Evolutionary conservation across 2,113 vertebrate genomes (phyloP).

Genomic region (Silurus asotus): DNA sequence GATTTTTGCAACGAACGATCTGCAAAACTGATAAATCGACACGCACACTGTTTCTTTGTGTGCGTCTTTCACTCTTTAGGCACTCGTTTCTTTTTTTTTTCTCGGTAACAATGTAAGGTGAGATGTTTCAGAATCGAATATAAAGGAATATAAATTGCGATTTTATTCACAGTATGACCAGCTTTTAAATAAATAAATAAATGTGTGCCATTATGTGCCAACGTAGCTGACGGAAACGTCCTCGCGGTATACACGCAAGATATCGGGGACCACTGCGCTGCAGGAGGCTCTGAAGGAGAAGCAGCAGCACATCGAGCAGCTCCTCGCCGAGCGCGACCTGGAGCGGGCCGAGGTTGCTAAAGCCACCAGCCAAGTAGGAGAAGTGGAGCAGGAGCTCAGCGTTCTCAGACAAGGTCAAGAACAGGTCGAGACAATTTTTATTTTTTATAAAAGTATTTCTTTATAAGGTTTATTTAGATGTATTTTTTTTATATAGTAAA

Average conservation of each 20-base stretch:
- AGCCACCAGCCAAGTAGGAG: constrained; percentile 91
- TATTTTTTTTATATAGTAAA: background rate
- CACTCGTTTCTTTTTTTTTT: too few species aligned
- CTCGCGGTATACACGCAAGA: constrained; percentile 92
- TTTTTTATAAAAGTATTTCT: too few species aligned
- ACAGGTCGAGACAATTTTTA: constrained; percentile 75
- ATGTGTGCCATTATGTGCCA: background rate
- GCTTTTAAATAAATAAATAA: background rate
- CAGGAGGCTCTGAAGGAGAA: constrained; percentile 98
- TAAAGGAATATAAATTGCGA: background rate
- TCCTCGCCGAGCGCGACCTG: constrained; percentile 93
- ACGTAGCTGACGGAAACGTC: constrained; percentile 95
- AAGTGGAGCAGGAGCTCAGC: constrained; percentile 88
- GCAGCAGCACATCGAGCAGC: constrained; percentile 98
- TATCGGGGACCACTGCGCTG: constrained; percentile 94
- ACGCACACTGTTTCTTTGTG: too few species aligned
- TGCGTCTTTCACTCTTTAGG: too few species aligned
- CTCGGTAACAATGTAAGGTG: too few species aligned
- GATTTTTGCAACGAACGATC: too few species aligned
- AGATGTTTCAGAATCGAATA: background rate
- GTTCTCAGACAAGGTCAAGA: constrained; percentile 90
- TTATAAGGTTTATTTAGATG: background rate
- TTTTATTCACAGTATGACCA: background rate
- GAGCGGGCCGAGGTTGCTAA: constrained; percentile 96
- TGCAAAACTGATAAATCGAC: too few species aligned